Conservation (phyloP, 2,113 vertebrate species). For the Leucoraja erinaceus region DNA sequence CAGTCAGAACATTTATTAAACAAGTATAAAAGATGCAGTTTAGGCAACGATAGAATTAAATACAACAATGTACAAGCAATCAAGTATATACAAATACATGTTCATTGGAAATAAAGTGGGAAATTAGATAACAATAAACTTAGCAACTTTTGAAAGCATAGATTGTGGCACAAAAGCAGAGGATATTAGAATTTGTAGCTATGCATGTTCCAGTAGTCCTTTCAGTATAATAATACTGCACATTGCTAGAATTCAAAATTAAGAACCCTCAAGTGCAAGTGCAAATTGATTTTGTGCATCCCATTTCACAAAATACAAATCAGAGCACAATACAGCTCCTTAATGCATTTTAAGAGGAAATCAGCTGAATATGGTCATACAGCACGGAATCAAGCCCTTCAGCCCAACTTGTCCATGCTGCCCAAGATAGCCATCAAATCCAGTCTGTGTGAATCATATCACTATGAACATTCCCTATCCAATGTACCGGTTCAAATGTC, state of each 20-base stretch:
- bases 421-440: no score
- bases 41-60: constrained; percentile 3
- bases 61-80: constrained; percentile 30
- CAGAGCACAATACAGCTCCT: neutral
- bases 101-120: neutral
- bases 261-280: constrained; percentile 10
- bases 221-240: constrained; percentile 3
- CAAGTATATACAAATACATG: constrained; percentile 18
- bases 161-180: neutral
- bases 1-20: neutral
- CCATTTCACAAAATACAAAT: neutral
- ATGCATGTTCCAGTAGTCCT: neutral
- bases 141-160: neutral
- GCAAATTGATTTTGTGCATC: neutral
- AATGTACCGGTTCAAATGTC: no score
- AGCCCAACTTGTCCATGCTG: neutral
- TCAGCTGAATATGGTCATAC: neutral
- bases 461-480: no score
- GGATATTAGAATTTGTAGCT: neutral
- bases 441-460: no score
- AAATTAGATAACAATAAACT: neutral
- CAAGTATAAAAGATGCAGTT: neutral
- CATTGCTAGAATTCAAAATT: neutral
- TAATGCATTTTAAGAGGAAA: neutral
- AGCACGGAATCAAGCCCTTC: neutral